Evolutionary conservation across 2,797 vertebrate species (phyloP), one percentile per base, ranked within the genome.

Genomic region (Leptoclinus maculatus): DNA sequence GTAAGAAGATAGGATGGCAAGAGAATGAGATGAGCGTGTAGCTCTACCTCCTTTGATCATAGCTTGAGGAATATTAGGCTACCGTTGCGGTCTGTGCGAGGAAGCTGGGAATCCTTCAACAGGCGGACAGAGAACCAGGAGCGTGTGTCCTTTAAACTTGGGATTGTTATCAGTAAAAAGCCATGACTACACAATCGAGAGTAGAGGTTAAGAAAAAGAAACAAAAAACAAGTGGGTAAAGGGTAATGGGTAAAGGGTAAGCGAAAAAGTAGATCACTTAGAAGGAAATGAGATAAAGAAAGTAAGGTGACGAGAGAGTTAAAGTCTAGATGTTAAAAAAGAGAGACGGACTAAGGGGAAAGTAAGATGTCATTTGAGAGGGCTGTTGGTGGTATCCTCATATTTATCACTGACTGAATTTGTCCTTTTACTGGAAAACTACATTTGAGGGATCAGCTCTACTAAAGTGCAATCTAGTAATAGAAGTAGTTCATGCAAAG

Each of bases 101-200:
- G 56, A 51, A n/a, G 39, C 47, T 80, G 45, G 54, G 59, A 84
- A 82, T 88, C 76, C 59, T 81, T 88, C 82, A 87, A 7, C 47
- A 56, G 43, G 12, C 83, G 66, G 79, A 80, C 47, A 27, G 32
- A 77, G 45, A 71, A 60, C 76, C 13, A 27, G 11, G 41, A 79
- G 76, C 78, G 60, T 51, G 58, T 80, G 72, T 82, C 66, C 64
- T 83, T 79, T 82, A 67, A 86, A 88, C 77, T 79, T 64, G 23
- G 32, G 59, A 79, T 77, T 84, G 66, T 62, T 82, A 64, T 63
- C 57, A 54, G 68, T 51, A 77, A 80, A 86, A 87, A 74, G 57
- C 23, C 71, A 51, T 36, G 67, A 79, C 73, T 66, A 62, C 43
- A 81, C 5, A 76, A 59, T 68, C 13, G 11, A 74, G 49, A 34